Evolutionary conservation across 2,797 vertebrate species (phyloP), one percentile per base, ranked within the genome.

Genomic region (Varecia variegata): DNA sequence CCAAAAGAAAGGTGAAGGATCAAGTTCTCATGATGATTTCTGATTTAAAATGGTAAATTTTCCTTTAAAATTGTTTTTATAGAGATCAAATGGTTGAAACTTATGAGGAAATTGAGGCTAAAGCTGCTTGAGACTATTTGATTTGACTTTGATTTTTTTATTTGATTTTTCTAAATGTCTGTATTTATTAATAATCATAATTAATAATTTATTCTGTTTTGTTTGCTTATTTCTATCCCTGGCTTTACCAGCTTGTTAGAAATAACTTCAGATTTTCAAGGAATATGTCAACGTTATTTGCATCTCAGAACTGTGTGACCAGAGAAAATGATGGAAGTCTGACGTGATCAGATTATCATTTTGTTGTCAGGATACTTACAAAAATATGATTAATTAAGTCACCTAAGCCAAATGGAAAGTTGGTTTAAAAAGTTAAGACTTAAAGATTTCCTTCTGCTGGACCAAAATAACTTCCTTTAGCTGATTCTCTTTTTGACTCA

Each of bases 211-310:
- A 58, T 74, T 87, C 7, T 82, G 56, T 81, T 90, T 96, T 88
- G 17, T 76, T 56, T 68, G 35, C 45, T 88, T 88, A 30, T 50
- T 65, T 77, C 38, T 80, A 47, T 25, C 21, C 43, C 14, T 67
- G 32, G 35, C 2, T 85, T 92, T 56, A 82, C 8, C 27, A 68
- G 4, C 54, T 65, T 60, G 3, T 71, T 18, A 88, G 40, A 96
- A 84, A 88, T 50, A 73, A 71, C 35, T 70, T 88, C 38, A 70
- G 6, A 77, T 62, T 93, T 97, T 88, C n/a, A 62, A 87, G n/a
- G 30, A 40, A 9, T 92, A 50, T 21, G 13, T 86, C 73, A 54
- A 47, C 4, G 67, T 52, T 74, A 58, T 77, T 94, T 88, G 45
- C 90, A 91, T 73, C 15, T 23, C 30, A 91, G 90, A 94, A 58